Evolutionary conservation across 1,140 invertebrate genomes (phyloP), one percentile per base, ranked within the genome.

Genomic region (Marisa cornuarietis): DNA sequence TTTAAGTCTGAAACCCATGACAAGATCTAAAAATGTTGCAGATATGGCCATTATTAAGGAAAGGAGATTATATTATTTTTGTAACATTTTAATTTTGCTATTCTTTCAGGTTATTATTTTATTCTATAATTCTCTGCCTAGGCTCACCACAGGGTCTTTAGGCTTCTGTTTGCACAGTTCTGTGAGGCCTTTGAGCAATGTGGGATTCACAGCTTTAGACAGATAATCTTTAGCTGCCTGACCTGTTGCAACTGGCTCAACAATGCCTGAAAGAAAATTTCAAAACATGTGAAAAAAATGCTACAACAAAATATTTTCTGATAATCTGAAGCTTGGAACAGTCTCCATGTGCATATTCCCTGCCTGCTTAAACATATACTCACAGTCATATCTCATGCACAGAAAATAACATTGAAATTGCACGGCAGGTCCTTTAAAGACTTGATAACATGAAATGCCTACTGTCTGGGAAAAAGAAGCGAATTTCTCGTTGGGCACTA

Each of bases 381-480:
- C 31, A 42, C 6, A 42, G 31, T 42, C 31, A 42, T 42, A 6
- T 42, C 31, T 42, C 6, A 42, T 42, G 31, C 31, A 42, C 31
- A 42, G 6, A 42, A 42, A 42, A 42, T 42, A 42, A 42, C 31
- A 42, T 42, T 42, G 31, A 42, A 2, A 6, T 42, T 42, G 31
- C 31, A 42, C 6, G 6, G 31, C 2, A 42, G 6, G 16, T 69
- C 11, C 31, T 7, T 69, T 69, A 14, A 16, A 26, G 24, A 69
- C 13, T 31, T 24, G 76, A 13, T 51, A n/a, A 49, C 22, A 81
- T 1, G 61, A 16, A 71, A 13, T 69, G 92, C 92, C 93, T 93
- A 96, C 96, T 93, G 82, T 94, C 92, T 7, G 96, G 95, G 89
- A 96, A 97, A 87, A 98, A 96, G 91, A 96, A 97, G 86, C 94